A percentile compares a stretch with the other conserved stretches of the same genome.
Conservation (phyloP, 2,113 vertebrate genomes). For the Ginglymostoma cirratum region DNA sequence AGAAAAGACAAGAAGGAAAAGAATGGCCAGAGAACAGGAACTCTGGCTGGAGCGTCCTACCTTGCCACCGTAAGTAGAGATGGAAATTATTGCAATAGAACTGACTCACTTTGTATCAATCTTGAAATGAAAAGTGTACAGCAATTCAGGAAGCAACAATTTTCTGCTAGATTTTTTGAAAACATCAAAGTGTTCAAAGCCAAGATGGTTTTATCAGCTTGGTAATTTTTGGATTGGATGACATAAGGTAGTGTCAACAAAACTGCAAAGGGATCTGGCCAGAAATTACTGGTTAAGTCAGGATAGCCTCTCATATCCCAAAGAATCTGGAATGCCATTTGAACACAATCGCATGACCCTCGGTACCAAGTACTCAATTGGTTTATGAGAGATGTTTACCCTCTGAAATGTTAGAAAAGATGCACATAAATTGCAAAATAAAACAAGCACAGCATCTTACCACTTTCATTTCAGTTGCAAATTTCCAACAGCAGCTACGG, state of each 20-base stretch:
- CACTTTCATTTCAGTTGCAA: background rate
- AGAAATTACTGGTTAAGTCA: background rate
- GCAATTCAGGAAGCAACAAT: background rate
- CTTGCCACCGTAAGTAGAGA: too few species aligned
- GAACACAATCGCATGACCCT: background rate
- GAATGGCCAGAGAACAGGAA: too few species aligned
- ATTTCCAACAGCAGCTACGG: background rate
- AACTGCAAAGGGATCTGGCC: background rate
- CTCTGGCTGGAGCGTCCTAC: too few species aligned
- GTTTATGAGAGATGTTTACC: background rate
- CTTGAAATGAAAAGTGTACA: background rate
- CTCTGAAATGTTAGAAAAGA: background rate
- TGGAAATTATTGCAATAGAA: background rate
- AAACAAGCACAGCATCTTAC: background rate
- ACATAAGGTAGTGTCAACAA: background rate
- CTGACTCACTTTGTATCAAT: background rate
- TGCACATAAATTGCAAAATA: background rate
- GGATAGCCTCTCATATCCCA: background rate
- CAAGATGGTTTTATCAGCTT: background rate
- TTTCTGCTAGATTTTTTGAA: background rate
- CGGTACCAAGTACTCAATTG: background rate
- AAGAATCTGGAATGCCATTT: background rate
- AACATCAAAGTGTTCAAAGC: background rate
- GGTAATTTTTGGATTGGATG: background rate
- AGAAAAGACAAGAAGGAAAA: too few species aligned